Conservation (phyloP, 2,888 invertebrate genomes). For the Cistogaster globosa region DNA sequence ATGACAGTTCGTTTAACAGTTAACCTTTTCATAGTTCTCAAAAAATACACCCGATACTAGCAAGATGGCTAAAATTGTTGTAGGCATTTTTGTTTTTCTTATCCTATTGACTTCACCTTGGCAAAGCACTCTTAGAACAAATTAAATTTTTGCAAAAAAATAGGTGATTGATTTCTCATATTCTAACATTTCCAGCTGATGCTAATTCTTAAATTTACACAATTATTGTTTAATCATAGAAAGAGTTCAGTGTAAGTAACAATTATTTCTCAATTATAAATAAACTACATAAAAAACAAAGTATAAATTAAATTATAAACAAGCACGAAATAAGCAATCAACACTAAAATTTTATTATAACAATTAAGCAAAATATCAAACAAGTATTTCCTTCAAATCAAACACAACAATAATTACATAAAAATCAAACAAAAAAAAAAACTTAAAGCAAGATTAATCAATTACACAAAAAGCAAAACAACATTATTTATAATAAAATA, state of each 20-base stretch:
- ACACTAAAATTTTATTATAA: constrained; percentile 13
- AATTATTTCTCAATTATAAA: constrained; percentile 30
- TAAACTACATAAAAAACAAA: constrained; percentile 7
- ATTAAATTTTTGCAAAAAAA: no score
- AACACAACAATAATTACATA: neutral
- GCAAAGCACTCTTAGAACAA: no score
- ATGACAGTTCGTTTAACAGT: no score
- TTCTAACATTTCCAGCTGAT: no score
- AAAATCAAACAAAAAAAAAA: neutral
- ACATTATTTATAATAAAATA: neutral
- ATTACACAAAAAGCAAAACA: neutral
- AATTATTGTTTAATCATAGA: no score
- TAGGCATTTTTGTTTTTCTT: no score
- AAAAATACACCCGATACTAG: no score
- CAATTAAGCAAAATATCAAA: constrained; percentile 4
- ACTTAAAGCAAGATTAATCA: constrained; percentile 4
- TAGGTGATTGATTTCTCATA: no score
- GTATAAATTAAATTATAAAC: constrained; percentile 24
- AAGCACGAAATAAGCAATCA: constrained; percentile 9
- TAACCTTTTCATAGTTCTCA: no score
- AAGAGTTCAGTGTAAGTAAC: neutral
- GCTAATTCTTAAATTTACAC: no score
- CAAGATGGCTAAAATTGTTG: no score
- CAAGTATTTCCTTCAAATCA: constrained; percentile 21
- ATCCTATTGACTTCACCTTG: no score